Base-by-base conservation (phyloP, 2,113 vertebrate genomes). In the Pionites leucogaster region DNA sequence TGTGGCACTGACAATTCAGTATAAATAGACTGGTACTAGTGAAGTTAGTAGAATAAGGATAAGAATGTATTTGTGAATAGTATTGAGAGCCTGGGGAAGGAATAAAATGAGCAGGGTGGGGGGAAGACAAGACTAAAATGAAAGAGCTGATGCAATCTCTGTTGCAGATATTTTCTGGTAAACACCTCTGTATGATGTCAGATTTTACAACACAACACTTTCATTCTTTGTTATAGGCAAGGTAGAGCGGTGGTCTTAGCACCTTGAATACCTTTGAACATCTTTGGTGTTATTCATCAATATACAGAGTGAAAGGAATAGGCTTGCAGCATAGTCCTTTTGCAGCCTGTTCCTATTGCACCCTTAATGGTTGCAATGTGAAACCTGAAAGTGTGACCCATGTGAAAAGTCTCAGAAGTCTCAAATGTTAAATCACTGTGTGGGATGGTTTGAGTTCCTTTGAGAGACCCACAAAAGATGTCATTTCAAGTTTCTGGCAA, bases 71-170 rank as follows among this genome's bases (percentile, higher is more conserved):
- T 52, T 95, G 31, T 33, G 23, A 78, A 82, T 23, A 82, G 12
- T 33, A 24, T 0, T 1, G 29, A 93, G 29, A 69, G 7, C 3
- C 27, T 47, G 29, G 10, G 23, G 37, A 77, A 80, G 10, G n/a
- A 87, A 79, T 70, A 89, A 90, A 65, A 16, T 0, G 0, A 9
- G 2, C 5, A 6, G 6, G 2, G 22, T 5, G 1, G 0, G 19
- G 31, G 24, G 49, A 53, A 19, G 28, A 11, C 20, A 83, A 68
- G 64, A 79, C 65, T 9, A 80, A 57, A 91, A 47, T 25, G 1
- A 68, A 79, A 52, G 42, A 91, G 78, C 4, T 27, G 52, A 69
- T 47, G 49, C 6, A 78, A 27, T 17, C 14, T 17, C 20, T 68
- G 2, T 33, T 87, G 52, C 44, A 76, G 25, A 17, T 79, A 59